A percentile compares a stretch with the other conserved stretches of the same genome.
Conservation (phyloP, 2,797 vertebrate species). For the Cynodonichthys magdalenae region DNA sequence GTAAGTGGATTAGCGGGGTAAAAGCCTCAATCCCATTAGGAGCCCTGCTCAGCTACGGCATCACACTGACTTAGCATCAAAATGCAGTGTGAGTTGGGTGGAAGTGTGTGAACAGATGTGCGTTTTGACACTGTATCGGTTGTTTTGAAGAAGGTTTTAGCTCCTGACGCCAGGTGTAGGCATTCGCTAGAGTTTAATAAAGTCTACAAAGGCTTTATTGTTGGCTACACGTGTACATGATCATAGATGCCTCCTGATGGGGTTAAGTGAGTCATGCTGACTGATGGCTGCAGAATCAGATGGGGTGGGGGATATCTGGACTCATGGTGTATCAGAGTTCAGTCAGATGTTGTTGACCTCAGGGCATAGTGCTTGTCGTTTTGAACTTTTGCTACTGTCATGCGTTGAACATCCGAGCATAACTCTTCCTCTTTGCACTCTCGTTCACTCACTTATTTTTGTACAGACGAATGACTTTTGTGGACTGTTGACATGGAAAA, state of each 20-base stretch:
- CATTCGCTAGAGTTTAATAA: conserved; percentile 36
- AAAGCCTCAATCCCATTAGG: conserved; percentile 75
- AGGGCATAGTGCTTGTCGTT: conserved; percentile 33
- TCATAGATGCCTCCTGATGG: conserved; percentile 55
- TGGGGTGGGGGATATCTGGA: conserved; percentile 36
- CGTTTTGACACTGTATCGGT: conserved; percentile 17
- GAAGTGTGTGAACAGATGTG: conserved; percentile 37
- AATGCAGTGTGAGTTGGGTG: conserved; percentile 15
- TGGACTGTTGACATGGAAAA: no score
- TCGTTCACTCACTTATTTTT: neutral
- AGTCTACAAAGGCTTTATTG: conserved; percentile 53
- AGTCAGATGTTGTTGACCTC: conserved; percentile 64
- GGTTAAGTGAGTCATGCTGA: conserved; percentile 68
- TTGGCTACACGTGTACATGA: conserved; percentile 17
- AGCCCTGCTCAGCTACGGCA: conserved; percentile 44
- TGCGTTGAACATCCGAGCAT: neutral
- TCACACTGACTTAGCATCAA: conserved; percentile 32
- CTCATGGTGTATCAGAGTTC: conserved; percentile 63
- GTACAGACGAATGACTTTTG: no score
- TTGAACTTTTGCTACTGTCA: conserved; percentile 18
- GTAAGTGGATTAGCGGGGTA: conserved; percentile 73
- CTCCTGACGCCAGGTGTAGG: conserved; percentile 43
- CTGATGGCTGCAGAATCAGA: conserved; percentile 58
- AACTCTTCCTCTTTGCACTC: neutral
- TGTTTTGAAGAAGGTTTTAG: conserved; percentile 19